These are phyloP conservation scores for Dolichoris vasculosae DNA, from an alignment of 1,140 invertebrate species.

Conservation along the genomic window DNA sequence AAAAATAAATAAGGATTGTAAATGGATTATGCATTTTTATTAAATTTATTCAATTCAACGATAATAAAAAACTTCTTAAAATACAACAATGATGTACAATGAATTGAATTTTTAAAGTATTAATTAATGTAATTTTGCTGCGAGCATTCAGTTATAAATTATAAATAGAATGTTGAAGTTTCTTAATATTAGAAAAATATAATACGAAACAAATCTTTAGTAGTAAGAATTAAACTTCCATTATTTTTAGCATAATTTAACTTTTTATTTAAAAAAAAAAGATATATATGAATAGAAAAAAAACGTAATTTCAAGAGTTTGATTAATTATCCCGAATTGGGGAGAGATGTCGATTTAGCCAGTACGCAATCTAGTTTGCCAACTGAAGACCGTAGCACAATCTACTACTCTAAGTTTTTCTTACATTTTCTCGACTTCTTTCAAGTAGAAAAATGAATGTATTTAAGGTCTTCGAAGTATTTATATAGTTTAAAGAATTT, in stretches of 20 bases:
- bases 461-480: neutral
- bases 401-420: neutral
- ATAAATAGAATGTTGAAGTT: neutral
- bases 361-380: neutral
- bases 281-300: neutral
- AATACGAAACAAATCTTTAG: neutral
- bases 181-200: neutral
- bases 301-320: neutral
- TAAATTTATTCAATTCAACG: too few species aligned
- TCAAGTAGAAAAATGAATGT: neutral
- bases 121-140: neutral
- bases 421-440: neutral
- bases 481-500: neutral
- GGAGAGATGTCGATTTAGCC: neutral
- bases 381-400: neutral
- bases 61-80: neutral
- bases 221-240: neutral
- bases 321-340: conserved; percentile 10
- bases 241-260: neutral
- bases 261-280: conserved; percentile 1
- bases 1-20: neutral
- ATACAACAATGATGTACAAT: neutral
- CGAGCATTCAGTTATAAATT: neutral
- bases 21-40: too few species aligned
- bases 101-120: neutral